Percentiles rank a stretch among this genome's conserved stretches.
Conservation (phyloP, 2,797 vertebrate species). For the Chelidonichthys spinosus region DNA sequence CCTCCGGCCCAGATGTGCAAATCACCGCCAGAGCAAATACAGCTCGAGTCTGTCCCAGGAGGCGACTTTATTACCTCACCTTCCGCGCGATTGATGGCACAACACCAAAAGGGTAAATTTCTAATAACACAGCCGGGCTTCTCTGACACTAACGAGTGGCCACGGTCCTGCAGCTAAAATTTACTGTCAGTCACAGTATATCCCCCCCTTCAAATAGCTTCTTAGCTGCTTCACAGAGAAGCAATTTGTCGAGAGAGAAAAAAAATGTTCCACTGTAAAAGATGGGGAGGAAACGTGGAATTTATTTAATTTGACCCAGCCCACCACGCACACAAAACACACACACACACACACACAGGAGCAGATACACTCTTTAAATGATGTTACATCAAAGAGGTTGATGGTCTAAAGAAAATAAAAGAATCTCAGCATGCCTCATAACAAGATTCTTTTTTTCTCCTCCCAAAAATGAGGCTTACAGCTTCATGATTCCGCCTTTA, state of each 20-base stretch:
- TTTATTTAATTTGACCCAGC: slow-evolving; percentile 34
- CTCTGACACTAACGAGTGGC: slow-evolving; percentile 72
- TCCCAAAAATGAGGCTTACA: slow-evolving; percentile 25
- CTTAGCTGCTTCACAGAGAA: slow-evolving; percentile 61
- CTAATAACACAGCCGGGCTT: slow-evolving; percentile 61
- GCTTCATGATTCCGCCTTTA: slow-evolving; percentile 22
- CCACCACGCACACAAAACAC: slow-evolving; percentile 7
- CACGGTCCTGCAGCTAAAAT: slow-evolving; percentile 55
- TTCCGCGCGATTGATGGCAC: slow-evolving; percentile 63
- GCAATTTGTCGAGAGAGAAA: slow-evolving; percentile 66
- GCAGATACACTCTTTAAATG: slow-evolving; percentile 28
- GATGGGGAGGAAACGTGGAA: slow-evolving; percentile 17
- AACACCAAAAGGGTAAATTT: slow-evolving; percentile 70
- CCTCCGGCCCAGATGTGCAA: slow-evolving; percentile 56
- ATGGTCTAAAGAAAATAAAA: slow-evolving; percentile 33
- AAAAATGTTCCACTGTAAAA: slow-evolving; percentile 57
- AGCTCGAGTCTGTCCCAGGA: slow-evolving; percentile 51
- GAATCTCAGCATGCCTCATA: slow-evolving; percentile 6
- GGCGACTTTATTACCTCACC: slow-evolving; percentile 68
- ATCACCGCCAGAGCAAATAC: slow-evolving; percentile 61
- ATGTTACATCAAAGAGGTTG: slow-evolving; percentile 39
- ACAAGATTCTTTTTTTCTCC: slow-evolving; percentile 11
- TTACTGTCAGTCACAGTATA: slow-evolving; percentile 67
- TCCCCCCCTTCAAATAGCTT: slow-evolving; percentile 61
- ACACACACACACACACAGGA: slow-evolving; percentile 11